A percentile compares a stretch with the other conserved stretches of the same genome.
Conservation (phyloP, 2,888 invertebrate genomes). For the Pardosa pseudoannulata region DNA sequence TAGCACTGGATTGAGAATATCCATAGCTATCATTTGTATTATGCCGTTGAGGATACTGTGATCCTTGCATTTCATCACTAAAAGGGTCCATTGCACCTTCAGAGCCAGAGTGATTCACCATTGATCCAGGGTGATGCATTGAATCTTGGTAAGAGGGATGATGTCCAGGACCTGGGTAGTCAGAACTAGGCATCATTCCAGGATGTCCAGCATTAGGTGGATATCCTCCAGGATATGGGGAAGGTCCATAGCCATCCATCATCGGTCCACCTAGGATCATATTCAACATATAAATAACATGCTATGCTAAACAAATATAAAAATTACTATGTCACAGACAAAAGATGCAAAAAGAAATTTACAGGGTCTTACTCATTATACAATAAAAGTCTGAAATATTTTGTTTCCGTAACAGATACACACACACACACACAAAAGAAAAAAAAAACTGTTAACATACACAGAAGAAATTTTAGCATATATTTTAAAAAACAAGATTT, state of each 20-base stretch:
- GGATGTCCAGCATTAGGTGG: constrained; percentile 73
- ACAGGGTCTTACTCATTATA: no score
- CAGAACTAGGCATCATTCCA: constrained; percentile 72
- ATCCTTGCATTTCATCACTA: constrained; percentile 70
- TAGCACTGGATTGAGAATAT: constrained; percentile 48
- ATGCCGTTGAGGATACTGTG: constrained; percentile 53
- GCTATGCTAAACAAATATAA: no score
- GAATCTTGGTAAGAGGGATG: constrained; percentile 72
- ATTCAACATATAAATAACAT: no score
- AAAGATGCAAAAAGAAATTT: no score
- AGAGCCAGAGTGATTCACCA: constrained; percentile 76
- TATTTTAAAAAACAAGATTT: no score
- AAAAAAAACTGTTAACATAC: no score
- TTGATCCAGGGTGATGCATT: constrained; percentile 52
- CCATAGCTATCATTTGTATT: constrained; percentile 42
- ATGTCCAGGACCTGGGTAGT: constrained; percentile 73
- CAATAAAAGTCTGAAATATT: no score
- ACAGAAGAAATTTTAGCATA: no score
- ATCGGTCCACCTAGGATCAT: constrained; percentile 80
- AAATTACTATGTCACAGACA: no score
- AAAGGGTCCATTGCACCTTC: constrained; percentile 74
- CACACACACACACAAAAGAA: no score
- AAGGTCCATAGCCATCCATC: constrained; percentile 83
- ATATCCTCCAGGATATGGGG: constrained; percentile 74
- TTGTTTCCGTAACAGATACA: no score